Percentiles rank a stretch among this genome's conserved stretches.
phyloP scores from a whole-genome alignment of 2,113 vertebrate species.

The Ailurus styani region DNA sequence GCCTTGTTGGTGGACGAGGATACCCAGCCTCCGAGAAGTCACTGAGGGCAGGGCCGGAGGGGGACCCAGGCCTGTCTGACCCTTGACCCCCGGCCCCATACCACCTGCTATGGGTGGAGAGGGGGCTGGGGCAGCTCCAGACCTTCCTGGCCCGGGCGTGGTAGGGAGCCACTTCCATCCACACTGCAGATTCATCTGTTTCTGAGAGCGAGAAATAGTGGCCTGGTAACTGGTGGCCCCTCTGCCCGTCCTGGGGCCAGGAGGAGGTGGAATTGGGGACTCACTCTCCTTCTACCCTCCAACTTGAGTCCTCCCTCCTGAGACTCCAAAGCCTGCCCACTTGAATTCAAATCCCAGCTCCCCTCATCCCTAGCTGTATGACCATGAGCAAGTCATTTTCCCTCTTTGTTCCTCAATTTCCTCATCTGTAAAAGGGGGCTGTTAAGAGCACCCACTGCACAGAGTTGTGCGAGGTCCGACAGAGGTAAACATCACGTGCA shows the following conservation, averaged over 20 bases:
- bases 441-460: not conserved
- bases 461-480: not conserved
- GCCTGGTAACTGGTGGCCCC: not conserved
- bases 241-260: not conserved
- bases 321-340: not conserved
- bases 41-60: not conserved
- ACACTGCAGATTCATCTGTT: not conserved
- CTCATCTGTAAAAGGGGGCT: not conserved
- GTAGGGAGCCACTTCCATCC: not conserved
- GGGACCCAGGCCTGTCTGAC: not conserved
- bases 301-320: not conserved
- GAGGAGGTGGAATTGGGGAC: not conserved
- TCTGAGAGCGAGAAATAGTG: not conserved
- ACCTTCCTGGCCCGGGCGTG: not conserved
- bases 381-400: not conserved
- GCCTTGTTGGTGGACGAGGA: not conserved
- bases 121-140: not conserved
- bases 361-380: not conserved
- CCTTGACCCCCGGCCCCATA: not conserved
- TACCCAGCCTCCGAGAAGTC: not conserved
- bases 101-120: too few species aligned
- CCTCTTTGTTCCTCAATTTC: not conserved
- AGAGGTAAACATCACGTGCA: fast-evolving
- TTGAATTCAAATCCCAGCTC: not conserved
- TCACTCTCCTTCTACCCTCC: not conserved